These are phyloP conservation scores for Cherax quadricarinatus DNA, from an alignment of 1,140 invertebrate genomes.

Conservation along the genomic window DNA sequence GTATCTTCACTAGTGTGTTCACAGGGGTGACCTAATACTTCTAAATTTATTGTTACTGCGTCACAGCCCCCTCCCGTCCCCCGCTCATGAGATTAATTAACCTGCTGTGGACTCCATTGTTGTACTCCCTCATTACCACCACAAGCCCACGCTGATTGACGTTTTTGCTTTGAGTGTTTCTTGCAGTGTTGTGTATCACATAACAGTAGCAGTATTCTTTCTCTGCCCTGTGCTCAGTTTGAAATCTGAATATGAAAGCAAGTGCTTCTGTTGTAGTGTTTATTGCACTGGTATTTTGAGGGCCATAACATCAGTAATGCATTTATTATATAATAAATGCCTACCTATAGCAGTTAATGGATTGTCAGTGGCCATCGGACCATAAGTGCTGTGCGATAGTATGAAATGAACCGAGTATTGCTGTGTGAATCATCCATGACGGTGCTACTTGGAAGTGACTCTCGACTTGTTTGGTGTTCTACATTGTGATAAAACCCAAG, in stretches of 20 bases:
- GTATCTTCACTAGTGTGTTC: conserved; percentile 51
- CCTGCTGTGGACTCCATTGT: conserved; percentile 67
- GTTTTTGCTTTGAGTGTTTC: conserved; percentile 69
- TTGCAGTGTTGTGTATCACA: conserved; percentile 69
- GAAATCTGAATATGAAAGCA: conserved; percentile 50
- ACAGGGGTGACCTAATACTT: conserved; percentile 55
- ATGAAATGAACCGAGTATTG: conserved; percentile 66
- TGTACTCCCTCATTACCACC: conserved; percentile 63
- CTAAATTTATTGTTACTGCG: conserved; percentile 48
- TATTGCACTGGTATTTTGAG: conserved; percentile 60
- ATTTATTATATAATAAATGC: conserved; percentile 59
- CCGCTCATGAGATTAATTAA: conserved; percentile 69
- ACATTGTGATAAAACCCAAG: conserved; percentile 65
- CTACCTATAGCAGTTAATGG: conserved; percentile 66
- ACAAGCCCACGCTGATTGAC: conserved; percentile 54
- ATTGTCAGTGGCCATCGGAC: conserved; percentile 59
- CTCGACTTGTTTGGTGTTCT: conserved; percentile 71
- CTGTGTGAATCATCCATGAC: conserved; percentile 69
- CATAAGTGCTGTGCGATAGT: conserved; percentile 67
- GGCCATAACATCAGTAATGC: conserved; percentile 64
- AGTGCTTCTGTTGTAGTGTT: conserved; percentile 64
- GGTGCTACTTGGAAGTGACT: conserved; percentile 69
- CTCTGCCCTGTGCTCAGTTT: conserved; percentile 60
- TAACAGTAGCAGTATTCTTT: conserved; percentile 68
- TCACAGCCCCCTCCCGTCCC: conserved; percentile 52